phyloP scores from a whole-genome alignment of 2,888 invertebrate genomes.

The Punctoribates punctum region DNA sequence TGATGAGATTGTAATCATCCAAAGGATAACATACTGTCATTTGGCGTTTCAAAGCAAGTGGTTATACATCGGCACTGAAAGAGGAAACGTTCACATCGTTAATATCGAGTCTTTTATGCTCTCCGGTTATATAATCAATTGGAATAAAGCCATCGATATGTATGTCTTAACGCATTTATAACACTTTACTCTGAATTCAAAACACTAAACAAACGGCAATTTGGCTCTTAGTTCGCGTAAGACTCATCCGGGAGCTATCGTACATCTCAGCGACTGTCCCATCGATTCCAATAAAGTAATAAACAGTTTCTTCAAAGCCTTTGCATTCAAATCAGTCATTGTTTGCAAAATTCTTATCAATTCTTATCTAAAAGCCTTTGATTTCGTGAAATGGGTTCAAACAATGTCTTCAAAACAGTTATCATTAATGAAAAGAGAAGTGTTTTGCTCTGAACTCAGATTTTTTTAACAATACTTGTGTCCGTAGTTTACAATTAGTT shows the following conservation, averaged over 20 bases:
- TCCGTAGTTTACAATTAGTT: conserved; percentile 8
- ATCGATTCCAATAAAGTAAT: conserved; percentile 90
- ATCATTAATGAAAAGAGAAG: no score
- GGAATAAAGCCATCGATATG: conserved; percentile 99
- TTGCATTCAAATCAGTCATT: not conserved
- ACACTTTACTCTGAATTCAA: not conserved
- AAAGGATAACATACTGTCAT: conserved; percentile 87
- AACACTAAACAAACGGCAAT: not conserved
- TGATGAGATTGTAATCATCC: no score
- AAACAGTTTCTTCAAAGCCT: conserved; percentile 33
- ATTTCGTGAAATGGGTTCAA: no score
- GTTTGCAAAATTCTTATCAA: not conserved
- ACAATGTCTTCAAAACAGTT: no score
- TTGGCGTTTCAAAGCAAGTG: conserved; percentile 96
- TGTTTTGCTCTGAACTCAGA: no score
- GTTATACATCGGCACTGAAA: conserved; percentile 96
- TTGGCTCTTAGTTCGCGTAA: conserved; percentile 70
- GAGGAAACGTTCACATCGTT: conserved; percentile 95
- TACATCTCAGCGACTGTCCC: conserved; percentile 95
- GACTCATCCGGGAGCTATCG: conserved; percentile 93
- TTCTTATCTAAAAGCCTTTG: no score
- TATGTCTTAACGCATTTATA: conserved; percentile 61
- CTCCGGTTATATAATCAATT: conserved; percentile 98
- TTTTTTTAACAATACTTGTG: not conserved
- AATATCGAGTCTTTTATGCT: conserved; percentile 93